phyloP scores from a whole-genome alignment of 2,888 invertebrate genomes.

The Ichneumoninae sp. region DNA sequence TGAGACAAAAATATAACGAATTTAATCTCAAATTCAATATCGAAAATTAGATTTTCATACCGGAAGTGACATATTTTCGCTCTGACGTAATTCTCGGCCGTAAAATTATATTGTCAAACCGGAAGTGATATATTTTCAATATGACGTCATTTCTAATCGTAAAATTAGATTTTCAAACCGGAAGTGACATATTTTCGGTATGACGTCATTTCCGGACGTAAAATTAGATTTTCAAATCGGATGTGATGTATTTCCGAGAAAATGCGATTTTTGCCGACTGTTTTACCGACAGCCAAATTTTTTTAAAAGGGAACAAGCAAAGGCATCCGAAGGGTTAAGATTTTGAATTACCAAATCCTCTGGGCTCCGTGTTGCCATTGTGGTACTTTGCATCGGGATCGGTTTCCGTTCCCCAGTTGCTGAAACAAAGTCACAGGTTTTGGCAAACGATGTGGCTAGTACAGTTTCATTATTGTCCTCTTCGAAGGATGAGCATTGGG shows the following conservation, averaged over 20 bases:
- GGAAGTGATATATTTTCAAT: too few species aligned
- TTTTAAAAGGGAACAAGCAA: not conserved
- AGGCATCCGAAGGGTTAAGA: not conserved
- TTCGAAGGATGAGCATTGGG: slow-evolving; percentile 57
- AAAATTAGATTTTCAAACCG: not conserved
- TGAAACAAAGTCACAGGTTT: not conserved
- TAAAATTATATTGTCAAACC: too few species aligned
- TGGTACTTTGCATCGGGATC: slow-evolving; percentile 93
- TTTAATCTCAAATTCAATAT: not conserved
- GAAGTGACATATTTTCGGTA: too few species aligned
- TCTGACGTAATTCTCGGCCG: too few species aligned
- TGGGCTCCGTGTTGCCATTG: slow-evolving; percentile 95
- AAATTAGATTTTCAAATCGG: not conserved
- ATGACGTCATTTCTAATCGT: too few species aligned
- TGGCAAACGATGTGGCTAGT: slow-evolving; percentile 11
- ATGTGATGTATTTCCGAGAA: not conserved
- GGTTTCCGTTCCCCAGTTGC: slow-evolving; percentile 98
- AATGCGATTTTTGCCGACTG: not conserved
- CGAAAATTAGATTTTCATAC: too few species aligned
- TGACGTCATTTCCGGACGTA: too few species aligned
- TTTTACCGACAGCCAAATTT: not conserved
- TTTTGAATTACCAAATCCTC: slow-evolving; percentile 90
- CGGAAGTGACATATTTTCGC: too few species aligned
- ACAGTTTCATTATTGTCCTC: not conserved
- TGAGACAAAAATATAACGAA: slow-evolving; percentile 8